Conservation (phyloP, 2,113 vertebrate genomes). For the Urocitellus parryii region DNA sequence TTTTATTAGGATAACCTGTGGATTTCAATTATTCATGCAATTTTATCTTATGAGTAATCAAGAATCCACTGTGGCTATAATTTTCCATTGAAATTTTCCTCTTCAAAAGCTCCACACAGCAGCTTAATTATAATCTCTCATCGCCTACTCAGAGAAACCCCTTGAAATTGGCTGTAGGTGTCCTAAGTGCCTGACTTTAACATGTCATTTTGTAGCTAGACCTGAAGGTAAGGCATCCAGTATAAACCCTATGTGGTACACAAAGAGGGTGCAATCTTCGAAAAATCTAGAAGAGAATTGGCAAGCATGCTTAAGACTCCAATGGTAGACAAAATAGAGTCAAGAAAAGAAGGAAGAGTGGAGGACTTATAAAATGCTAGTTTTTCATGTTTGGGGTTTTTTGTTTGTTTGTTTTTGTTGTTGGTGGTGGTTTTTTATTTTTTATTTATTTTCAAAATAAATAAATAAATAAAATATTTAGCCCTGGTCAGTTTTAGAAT, state of each 20-base stretch:
- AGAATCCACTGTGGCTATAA: conserved; percentile 58
- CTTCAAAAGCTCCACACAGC: conserved; percentile 58
- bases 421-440: too few relatives aligned
- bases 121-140: conserved; percentile 69
- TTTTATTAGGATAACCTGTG: conserved; percentile 69
- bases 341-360: neutral
- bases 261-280: neutral
- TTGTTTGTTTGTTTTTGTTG: too few relatives aligned
- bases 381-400: neutral
- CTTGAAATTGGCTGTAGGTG: conserved; percentile 43
- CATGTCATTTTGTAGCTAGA: neutral
- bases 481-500: neutral
- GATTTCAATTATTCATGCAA: conserved; percentile 67
- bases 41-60: conserved; percentile 63
- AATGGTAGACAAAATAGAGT: neutral
- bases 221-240: neutral
- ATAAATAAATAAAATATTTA: neutral
- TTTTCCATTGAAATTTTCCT: conserved; percentile 69
- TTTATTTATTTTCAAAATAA: too few relatives aligned
- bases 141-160: conserved; percentile 41
- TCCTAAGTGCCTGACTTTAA: conserved; percentile 29
- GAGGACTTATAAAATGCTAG: neutral
- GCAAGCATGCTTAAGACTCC: neutral
- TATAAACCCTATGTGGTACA: neutral
- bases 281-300: conserved; percentile 35